Conservation (phyloP, 1,140 invertebrate species). For the Formica selysi region DNA sequence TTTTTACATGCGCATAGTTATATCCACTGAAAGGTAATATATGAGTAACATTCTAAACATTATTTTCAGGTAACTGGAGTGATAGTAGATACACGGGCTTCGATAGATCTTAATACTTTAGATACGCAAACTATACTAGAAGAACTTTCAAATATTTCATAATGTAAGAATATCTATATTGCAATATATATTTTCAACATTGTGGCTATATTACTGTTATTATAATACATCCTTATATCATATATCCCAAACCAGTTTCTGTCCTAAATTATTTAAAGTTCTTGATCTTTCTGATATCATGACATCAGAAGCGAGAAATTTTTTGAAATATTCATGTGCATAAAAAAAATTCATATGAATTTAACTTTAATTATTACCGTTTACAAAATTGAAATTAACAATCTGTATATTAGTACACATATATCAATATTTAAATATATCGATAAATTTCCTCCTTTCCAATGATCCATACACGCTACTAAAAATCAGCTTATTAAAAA, state of each 20-base stretch:
- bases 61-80: constrained; percentile 82
- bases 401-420: no score
- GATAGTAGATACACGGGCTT: constrained; percentile 82
- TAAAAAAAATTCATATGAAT: no score
- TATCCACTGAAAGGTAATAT: background rate
- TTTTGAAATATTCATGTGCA: no score
- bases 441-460: no score
- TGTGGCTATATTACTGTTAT: constrained; percentile 23
- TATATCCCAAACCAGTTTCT: background rate
- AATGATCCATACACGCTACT: no score
- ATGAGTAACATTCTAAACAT: background rate
- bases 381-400: no score
- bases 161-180: constrained; percentile 64
- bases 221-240: constrained; percentile 18
- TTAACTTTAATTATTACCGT: no score
- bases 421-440: no score
- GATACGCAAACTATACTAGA: constrained; percentile 84
- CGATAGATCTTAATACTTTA: constrained; percentile 82
- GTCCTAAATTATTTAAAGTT: constrained; percentile 4
- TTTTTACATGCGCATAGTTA: background rate
- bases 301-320: no score
- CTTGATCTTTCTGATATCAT: no score
- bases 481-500: background rate
- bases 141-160: constrained; percentile 83
- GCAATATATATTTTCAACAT: constrained; percentile 47